Base-by-base conservation (phyloP, 2,888 invertebrate species). In the Apoderus coryli region DNA sequence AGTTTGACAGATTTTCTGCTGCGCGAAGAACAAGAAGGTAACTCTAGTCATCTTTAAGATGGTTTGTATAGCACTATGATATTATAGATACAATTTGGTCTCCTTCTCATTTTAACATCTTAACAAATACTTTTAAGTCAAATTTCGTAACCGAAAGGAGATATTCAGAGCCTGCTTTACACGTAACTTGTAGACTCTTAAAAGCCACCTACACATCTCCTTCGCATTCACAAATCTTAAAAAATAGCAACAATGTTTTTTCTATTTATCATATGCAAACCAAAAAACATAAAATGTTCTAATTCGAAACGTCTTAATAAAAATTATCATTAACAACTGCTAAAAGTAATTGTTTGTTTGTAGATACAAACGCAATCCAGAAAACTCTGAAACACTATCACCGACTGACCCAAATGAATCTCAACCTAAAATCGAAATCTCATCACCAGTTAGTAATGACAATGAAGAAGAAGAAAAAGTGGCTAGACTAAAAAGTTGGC, bases 1-100 rank as follows among this genome's bases (percentile, higher is more conserved):
- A 82, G 44, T 89, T 89, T 41, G 85, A 89, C 50, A 65, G 89
- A 42, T 81, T 79, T 26, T 82, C 86, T 1, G 73, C 80, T 3
- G 72, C 82, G 0, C 65, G 89, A 42, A 64, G 85, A 42, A 89
- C 88, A 1, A 66, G 86, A 35, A 63, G 88, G 23, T 85, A 84
- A 31, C 14, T 28, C 16, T 19, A 22, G 7, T 19, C 19, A 6
- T 19, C n/a, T n/a, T n/a, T 19, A 19, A 7, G 19, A 6, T 19
- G n/a, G n/a, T n/a, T n/a, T n/a, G n/a, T n/a, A n/a, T n/a, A n/a
- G n/a, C n/a, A n/a, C n/a, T n/a, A n/a, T n/a, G n/a, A n/a, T n/a
- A n/a, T n/a, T n/a, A n/a, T n/a, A n/a, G n/a, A n/a, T n/a, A n/a
- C n/a, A n/a, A n/a, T n/a, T n/a, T n/a, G n/a, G n/a, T n/a, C n/a